Base-by-base conservation (phyloP, 2,888 invertebrate genomes). In the Ophion costatus region DNA sequence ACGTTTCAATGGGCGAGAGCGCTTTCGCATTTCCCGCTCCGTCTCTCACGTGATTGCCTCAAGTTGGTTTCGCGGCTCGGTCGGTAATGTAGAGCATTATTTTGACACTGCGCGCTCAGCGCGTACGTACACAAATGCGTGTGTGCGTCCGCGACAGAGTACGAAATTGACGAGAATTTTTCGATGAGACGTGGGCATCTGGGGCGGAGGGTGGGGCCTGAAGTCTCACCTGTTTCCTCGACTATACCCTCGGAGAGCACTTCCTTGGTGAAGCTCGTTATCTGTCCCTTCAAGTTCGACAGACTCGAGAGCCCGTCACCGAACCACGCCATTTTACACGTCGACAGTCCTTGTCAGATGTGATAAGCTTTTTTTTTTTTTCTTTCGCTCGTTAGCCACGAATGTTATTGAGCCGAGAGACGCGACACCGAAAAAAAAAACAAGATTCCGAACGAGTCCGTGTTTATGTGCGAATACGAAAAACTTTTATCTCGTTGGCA, bases 251-350 rank as follows among this genome's bases (percentile, higher is more conserved):
- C 98, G 87, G 97, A 96, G 92, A 98, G 95, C 89, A 98, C 98
- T 94, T 98, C 98, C 93, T 97, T 97, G 83, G 98, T 98, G 91
- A 98, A 97, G 94, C 95, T 98, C 56, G 96, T 96, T 91, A 98
- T 96, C 95, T 98, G 98, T 88, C 98, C 98, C 94, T 98, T 98
- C 88, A 98, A 94, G 94, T 95, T 96, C 82, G 93, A 93, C 86
- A 94, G 89, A 81, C 93, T 93, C 86, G 93, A 89, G 82, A 93
- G 91, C 76, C 93, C 91, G 64, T 93, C 93, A 67, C 92, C 93
- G 88, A 93, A 92, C 93, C 93, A 93, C 92, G 93, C 93, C 93
- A 93, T 93, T 93, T 91, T 91, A 90, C 92, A 91, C 91, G 91
- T 92, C 90, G 89, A 91, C 90, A 89, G 69, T 86, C 76, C 80